These are phyloP conservation scores for Xestia c-nigrum DNA, from an alignment of 2,888 invertebrate genomes.

Conservation along the genomic window DNA sequence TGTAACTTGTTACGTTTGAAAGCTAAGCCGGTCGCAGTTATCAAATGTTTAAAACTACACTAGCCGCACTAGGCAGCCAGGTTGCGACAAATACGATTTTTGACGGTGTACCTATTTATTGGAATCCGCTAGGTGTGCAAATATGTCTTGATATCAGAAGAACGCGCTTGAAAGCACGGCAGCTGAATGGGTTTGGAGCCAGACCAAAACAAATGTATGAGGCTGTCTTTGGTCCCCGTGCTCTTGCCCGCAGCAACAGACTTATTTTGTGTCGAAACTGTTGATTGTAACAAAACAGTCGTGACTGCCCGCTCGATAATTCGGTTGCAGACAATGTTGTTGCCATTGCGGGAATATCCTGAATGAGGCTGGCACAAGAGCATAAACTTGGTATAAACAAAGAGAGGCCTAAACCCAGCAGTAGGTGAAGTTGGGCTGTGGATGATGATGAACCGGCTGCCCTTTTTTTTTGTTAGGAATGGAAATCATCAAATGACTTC, in stretches of 20 bases:
- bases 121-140: not conserved
- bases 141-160: not conserved
- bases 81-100: not conserved
- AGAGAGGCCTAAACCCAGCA: too few relatives aligned
- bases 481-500: too few relatives aligned
- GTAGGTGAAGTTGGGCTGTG: too few relatives aligned
- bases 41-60: not conserved
- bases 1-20: not conserved
- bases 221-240: not conserved
- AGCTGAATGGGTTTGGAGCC: not conserved
- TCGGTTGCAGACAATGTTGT: not conserved
- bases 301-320: not conserved
- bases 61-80: not conserved
- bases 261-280: not conserved
- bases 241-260: not conserved
- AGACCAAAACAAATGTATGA: not conserved
- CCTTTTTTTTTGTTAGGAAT: too few relatives aligned
- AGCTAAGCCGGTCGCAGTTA: not conserved
- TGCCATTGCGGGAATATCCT: too few relatives aligned
- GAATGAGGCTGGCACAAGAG: too few relatives aligned
- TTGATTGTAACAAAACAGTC: not conserved
- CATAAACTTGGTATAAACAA: too few relatives aligned
- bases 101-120: too few relatives aligned
- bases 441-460: too few relatives aligned
- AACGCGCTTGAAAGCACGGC: not conserved